Percentiles rank a stretch among this genome's conserved stretches.
Conservation (phyloP, 2,797 vertebrate genomes). For the Ctenosaura bakeri region DNA sequence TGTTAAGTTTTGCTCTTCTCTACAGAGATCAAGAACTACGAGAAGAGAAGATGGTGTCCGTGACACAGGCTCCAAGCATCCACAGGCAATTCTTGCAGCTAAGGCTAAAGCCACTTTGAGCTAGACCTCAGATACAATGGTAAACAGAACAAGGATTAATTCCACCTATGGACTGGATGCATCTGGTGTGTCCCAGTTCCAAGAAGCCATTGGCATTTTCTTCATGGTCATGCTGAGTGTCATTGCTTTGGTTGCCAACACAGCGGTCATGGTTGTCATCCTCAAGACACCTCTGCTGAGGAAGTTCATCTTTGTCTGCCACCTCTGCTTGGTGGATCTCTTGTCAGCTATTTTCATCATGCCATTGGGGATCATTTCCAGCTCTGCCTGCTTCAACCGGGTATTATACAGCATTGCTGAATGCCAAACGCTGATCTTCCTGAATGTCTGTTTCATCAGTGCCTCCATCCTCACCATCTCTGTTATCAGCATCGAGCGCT, state of each 20-base stretch:
- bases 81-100: background rate
- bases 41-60: conserved; percentile 31
- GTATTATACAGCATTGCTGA: conserved; percentile 85
- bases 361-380: conserved; percentile 91
- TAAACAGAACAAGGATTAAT: conserved; percentile 56
- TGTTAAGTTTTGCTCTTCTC: conserved; percentile 9
- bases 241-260: conserved; percentile 89
- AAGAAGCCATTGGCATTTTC: conserved; percentile 85
- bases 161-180: conserved; percentile 79
- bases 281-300: conserved; percentile 89
- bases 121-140: conserved; percentile 65
- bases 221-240: conserved; percentile 89
- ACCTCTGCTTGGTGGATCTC: conserved; percentile 92
- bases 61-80: conserved; percentile 31
- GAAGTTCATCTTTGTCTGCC: conserved; percentile 91
- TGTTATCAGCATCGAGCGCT: conserved; percentile 91
- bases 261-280: conserved; percentile 86
- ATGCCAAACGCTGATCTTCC: conserved; percentile 88
- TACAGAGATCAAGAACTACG: conserved; percentile 35
- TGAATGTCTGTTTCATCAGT: conserved; percentile 89
- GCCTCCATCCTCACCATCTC: conserved; percentile 93
- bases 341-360: conserved; percentile 91
- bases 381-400: conserved; percentile 85
- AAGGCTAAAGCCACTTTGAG: conserved; percentile 40
- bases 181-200: conserved; percentile 53